Conservation (phyloP, 2,113 vertebrate species). For the Passer montanus region DNA sequence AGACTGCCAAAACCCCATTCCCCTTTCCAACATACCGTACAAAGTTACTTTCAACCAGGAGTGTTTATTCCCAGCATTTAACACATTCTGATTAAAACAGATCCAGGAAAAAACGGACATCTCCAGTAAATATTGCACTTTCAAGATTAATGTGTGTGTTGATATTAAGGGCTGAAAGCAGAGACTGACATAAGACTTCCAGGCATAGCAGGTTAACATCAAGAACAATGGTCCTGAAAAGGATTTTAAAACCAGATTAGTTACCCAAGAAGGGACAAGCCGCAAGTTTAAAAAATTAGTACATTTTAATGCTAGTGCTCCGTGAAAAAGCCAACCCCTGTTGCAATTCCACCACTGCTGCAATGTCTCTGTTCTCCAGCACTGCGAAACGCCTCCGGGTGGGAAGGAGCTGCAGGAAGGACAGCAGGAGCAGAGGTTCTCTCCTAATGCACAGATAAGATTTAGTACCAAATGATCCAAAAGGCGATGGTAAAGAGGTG, state of each 20-base stretch:
- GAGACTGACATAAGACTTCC: slow-evolving; percentile 3
- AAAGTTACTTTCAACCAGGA: background rate
- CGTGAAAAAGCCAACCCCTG: slow-evolving; percentile 1
- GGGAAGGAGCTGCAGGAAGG: slow-evolving; percentile 20
- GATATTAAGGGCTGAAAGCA: slow-evolving; percentile 22
- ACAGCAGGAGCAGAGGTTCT: slow-evolving; percentile 27
- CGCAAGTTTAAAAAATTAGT: slow-evolving; percentile 44
- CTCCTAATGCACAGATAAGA: slow-evolving; percentile 8
- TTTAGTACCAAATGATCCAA: slow-evolving; percentile 56
- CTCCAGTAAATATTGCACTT: slow-evolving; percentile 59
- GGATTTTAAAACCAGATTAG: slow-evolving; percentile 40
- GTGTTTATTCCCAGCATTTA: slow-evolving; percentile 27
- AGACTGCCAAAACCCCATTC: background rate
- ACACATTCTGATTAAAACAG: slow-evolving; percentile 16
- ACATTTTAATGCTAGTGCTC: slow-evolving; percentile 55
- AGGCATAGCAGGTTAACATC: slow-evolving; percentile 29
- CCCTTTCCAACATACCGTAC: background rate
- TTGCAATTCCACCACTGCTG: slow-evolving; percentile 7
- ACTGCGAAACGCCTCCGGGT: background rate
- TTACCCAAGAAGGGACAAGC: slow-evolving; percentile 62
- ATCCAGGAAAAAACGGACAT: background rate
- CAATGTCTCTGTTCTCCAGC: slow-evolving; percentile 22
- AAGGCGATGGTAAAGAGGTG: slow-evolving; percentile 30
- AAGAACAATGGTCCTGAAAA: slow-evolving; percentile 31
- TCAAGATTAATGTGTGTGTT: slow-evolving; percentile 24